phyloP scores from a whole-genome alignment of 2,797 vertebrate genomes.

The Galaxias olidus region DNA sequence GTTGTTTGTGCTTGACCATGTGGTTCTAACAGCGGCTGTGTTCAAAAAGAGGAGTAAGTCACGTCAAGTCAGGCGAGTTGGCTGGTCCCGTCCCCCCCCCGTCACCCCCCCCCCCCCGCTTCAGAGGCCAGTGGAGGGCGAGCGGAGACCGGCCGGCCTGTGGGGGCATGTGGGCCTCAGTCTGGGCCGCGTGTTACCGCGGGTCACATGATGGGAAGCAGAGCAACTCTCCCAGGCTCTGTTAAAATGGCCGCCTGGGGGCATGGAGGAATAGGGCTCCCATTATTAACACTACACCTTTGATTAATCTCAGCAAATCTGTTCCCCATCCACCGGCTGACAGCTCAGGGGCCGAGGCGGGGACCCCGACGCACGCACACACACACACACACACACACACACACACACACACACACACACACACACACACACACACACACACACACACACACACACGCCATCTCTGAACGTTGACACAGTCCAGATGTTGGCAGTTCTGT shows the following conservation, averaged over 20 bases:
- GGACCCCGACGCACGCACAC: conserved; percentile 44
- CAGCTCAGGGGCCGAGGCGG: conserved; percentile 63
- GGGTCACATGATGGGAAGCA: conserved; percentile 39
- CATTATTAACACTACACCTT: conserved; percentile 75
- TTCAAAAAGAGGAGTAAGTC: no score
- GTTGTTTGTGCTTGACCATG: no score
- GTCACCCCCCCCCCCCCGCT: no score
- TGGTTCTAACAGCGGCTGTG: no score
- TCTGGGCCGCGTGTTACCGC: conserved; percentile 27
- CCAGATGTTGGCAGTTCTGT: conserved; percentile 82
- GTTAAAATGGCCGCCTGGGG: conserved; percentile 61
- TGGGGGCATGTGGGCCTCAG: background rate
- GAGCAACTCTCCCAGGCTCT: conserved; percentile 49
- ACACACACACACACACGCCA: conserved; percentile 44
- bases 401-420: conserved; percentile 30
- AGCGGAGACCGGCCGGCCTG: no score
- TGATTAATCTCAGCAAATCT: conserved; percentile 81
- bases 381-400: conserved; percentile 20
- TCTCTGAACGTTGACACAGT: conserved; percentile 79
- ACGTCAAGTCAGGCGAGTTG: no score
- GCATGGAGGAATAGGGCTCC: conserved; percentile 54
- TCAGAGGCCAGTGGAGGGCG: no score
- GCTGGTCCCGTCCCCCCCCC: no score
- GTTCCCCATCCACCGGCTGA: conserved; percentile 73
- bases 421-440: conserved; percentile 23